These are phyloP conservation scores for Drosophila takahashii DNA, from an alignment of 1,140 invertebrate species.

Conservation along the genomic window DNA sequence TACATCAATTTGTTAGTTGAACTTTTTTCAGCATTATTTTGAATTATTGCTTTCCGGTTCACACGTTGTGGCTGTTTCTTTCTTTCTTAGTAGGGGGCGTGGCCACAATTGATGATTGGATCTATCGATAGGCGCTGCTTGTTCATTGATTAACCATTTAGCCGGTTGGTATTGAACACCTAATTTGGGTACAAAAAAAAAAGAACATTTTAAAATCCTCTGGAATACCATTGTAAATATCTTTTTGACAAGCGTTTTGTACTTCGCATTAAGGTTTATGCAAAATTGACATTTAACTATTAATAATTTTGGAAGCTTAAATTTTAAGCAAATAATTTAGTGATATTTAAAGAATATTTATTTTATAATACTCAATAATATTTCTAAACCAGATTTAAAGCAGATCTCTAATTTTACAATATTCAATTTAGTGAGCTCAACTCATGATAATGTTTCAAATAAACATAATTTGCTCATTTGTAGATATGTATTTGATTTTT, in stretches of 20 bases:
- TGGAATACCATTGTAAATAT: too few species aligned
- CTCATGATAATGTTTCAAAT: not conserved
- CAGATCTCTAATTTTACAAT: not conserved
- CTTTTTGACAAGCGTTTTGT: not conserved
- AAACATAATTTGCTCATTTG: conserved; percentile 7
- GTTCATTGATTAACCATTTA: not conserved
- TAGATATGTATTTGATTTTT: conserved; percentile 40
- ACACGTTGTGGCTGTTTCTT: conserved; percentile 18
- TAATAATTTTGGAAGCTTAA: not conserved
- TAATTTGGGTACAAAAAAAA: too few species aligned
- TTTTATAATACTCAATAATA: not conserved
- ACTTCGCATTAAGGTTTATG: not conserved
- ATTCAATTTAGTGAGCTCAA: conserved; percentile 1
- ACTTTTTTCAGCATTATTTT: conserved; percentile 37
- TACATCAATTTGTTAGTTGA: conserved; percentile 54
- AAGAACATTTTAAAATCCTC: too few species aligned
- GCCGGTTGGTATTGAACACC: not conserved
- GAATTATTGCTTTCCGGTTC: conserved; percentile 45
- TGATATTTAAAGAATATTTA: too few species aligned
- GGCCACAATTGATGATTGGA: conserved; percentile 43
- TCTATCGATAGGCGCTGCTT: conserved; percentile 21
- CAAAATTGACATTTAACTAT: not conserved
- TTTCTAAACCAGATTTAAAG: not conserved
- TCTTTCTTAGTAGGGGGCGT: conserved; percentile 8
- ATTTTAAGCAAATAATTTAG: not conserved